These are phyloP conservation scores for Mycteria americana DNA, from an alignment of 2,797 vertebrate genomes.

Conservation along the genomic window DNA sequence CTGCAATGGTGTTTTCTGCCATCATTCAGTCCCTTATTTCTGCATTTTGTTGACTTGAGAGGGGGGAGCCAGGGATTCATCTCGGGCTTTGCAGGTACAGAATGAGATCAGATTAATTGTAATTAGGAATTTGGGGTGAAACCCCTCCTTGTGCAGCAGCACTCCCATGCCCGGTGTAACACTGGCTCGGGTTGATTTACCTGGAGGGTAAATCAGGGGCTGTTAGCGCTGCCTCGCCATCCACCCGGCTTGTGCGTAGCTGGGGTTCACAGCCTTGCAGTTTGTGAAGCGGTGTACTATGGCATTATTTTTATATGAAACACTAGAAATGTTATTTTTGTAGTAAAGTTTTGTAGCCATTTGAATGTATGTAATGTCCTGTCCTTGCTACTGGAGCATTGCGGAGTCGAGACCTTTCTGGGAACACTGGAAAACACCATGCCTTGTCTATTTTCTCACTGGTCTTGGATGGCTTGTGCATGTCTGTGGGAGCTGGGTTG, in stretches of 20 bases:
- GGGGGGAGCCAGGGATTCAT: background rate
- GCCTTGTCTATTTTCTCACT: background rate
- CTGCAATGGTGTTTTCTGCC: background rate
- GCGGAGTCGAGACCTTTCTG: rapidly evolving
- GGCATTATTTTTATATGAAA: slow-evolving; percentile 7
- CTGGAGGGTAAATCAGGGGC: background rate
- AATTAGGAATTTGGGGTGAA: background rate
- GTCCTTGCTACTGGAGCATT: background rate
- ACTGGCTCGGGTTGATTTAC: background rate
- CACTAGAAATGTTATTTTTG: slow-evolving; percentile 14
- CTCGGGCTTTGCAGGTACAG: background rate
- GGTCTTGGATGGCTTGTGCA: background rate
- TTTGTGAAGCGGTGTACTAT: rapidly evolving
- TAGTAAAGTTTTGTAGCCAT: background rate
- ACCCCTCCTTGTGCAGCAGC: background rate
- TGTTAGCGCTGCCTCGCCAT: background rate
- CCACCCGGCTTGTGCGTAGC: rapidly evolving
- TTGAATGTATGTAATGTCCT: background rate
- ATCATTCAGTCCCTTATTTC: background rate
- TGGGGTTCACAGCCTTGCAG: rapidly evolving
- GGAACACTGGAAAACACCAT: background rate
- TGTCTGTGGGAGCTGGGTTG: background rate
- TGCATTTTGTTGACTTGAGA: background rate
- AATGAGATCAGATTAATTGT: background rate
- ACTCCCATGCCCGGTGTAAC: background rate